phyloP scores from a whole-genome alignment of 2,888 invertebrate species.

The Ophioninae sp. region DNA sequence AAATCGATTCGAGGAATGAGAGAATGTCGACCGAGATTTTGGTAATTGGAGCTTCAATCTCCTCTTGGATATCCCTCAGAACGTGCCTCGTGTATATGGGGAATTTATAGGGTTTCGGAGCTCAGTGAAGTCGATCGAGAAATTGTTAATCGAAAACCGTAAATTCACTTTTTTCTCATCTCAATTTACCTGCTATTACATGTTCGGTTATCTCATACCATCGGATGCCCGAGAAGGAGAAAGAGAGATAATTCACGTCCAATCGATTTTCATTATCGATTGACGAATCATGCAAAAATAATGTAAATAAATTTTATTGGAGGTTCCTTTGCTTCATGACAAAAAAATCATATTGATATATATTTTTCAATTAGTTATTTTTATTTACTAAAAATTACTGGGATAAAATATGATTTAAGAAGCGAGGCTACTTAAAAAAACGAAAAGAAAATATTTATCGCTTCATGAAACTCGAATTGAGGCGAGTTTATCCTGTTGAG shows the following conservation, averaged over 20 bases:
- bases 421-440: too few relatives aligned
- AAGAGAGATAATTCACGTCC: background rate
- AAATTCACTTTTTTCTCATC: slow-evolving; percentile 63
- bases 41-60: background rate
- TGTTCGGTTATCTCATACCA: background rate
- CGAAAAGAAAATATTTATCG: too few relatives aligned
- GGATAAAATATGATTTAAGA: too few relatives aligned
- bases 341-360: too few relatives aligned
- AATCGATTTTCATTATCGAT: too few relatives aligned
- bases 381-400: too few relatives aligned
- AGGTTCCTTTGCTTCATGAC: too few relatives aligned
- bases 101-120: background rate
- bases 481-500: too few relatives aligned
- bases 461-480: too few relatives aligned
- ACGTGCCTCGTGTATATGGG: slow-evolving; percentile 10
- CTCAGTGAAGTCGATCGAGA: slow-evolving; percentile 22
- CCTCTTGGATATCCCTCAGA: slow-evolving; percentile 23
- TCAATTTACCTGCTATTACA: slow-evolving; percentile 50
- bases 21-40: background rate
- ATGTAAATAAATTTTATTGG: too few relatives aligned
- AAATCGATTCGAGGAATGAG: background rate
- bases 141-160: slow-evolving; percentile 55
- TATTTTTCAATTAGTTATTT: too few relatives aligned
- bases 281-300: too few relatives aligned
- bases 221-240: background rate